A percentile compares a stretch with the other conserved stretches of the same genome.
Conservation (phyloP, 1,140 invertebrate genomes). For the Pseudomyrmex sp. region DNA sequence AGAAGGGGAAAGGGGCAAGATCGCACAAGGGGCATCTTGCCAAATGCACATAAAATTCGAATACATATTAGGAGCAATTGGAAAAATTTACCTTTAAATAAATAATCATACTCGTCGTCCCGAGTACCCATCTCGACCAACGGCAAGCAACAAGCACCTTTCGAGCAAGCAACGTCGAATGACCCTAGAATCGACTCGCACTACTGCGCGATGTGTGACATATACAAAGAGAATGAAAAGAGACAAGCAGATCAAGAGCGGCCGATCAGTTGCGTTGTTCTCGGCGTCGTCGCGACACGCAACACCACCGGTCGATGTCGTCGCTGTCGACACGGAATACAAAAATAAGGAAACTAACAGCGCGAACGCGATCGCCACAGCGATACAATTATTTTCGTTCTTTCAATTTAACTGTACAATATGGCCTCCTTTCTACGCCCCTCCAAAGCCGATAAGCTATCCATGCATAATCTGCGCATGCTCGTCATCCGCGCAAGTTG, state of each 20-base stretch:
- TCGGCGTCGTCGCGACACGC: slow-evolving; percentile 4
- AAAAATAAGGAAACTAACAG: slow-evolving; percentile 54
- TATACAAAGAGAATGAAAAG: slow-evolving; percentile 55
- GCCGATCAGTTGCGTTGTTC: slow-evolving; percentile 45
- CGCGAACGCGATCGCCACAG: slow-evolving; percentile 44
- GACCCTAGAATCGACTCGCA: slow-evolving; percentile 53
- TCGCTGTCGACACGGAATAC: slow-evolving; percentile 9
- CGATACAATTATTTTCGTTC: slow-evolving; percentile 82
- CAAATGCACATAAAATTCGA: neutral
- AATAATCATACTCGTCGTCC: slow-evolving; percentile 99
- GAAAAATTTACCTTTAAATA: slow-evolving; percentile 98
- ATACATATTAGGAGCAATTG: neutral
- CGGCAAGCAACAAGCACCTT: slow-evolving; percentile 73
- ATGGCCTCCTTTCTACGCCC: slow-evolving; percentile 85
- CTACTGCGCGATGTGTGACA: slow-evolving; percentile 65
- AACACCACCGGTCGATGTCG: slow-evolving; percentile 12
- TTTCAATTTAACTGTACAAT: slow-evolving; percentile 86
- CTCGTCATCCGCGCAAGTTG: neutral
- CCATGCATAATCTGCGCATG: slow-evolving; percentile 62
- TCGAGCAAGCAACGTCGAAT: slow-evolving; percentile 61
- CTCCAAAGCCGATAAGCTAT: slow-evolving; percentile 69
- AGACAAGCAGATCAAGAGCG: slow-evolving; percentile 31
- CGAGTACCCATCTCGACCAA: slow-evolving; percentile 94
- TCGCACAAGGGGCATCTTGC: neutral
- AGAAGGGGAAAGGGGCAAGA: neutral